Base-by-base conservation (phyloP, 1,140 invertebrate genomes). In the Sweltsa coloradensis region DNA sequence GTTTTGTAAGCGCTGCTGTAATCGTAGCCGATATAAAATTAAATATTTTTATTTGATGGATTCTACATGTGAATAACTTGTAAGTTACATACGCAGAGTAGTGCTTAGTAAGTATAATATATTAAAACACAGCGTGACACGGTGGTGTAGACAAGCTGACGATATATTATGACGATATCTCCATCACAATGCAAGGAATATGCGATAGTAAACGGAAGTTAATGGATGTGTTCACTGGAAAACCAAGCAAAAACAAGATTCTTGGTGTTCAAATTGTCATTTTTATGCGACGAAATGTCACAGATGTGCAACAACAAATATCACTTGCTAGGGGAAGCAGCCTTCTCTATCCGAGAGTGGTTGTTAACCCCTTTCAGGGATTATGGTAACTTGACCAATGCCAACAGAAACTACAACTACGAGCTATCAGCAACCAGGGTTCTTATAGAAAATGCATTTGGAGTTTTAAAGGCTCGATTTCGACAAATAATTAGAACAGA, bases 321-420 rank as follows among this genome's bases (percentile, higher is more conserved):
- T 27, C 57, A 61, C 36, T 37, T 66, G 18, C 18, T 67, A 13
- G 63, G 56, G 21, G 62, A 65, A 59, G 45, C 41, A 21, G 61
- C 62, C 14, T 67, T 62, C 50, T 57, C 61, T 1, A 41, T 62
- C 18, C 45, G 41, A 23, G 40, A 51, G 34, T 58, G 54, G 44
- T 19, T 67, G 5, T 26, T 66, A 36, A 57, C 51, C 3, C 61
- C 62, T 4, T 63, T 55, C 44, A 51, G 47, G 27, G 56, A 63
- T 49, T 53, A 60, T 48, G 60, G 60, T 11, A 51, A 59, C 49
- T 45, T 66, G 9, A 54, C 54, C 22, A 14, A 44, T 41, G 16
- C 52, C 25, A 52, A 65, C 45, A 51, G 13, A 13, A 42, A 50
- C 25, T 66, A 52, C 47, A 66, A 65, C 49, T 45, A 34, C 26